Base-by-base conservation (phyloP, 2,113 vertebrate species). In the Damaliscus lunatus region DNA sequence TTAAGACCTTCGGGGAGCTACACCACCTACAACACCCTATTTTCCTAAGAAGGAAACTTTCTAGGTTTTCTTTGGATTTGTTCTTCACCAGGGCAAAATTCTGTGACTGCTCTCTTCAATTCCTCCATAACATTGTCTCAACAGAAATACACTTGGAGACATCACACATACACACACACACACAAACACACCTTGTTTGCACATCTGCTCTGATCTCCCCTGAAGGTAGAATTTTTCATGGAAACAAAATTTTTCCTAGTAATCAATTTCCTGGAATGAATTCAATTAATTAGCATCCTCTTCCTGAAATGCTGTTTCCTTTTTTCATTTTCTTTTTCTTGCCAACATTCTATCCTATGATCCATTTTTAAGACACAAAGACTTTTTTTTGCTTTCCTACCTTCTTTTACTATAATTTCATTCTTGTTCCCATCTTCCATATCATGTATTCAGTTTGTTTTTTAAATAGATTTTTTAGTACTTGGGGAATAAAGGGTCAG, bases 401-500 rank as follows among this genome's bases (percentile, higher is more conserved):
- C 89, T 50, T n/a, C 77, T 89, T 84, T 96, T 89, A 60, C 10
- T 6, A 36, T 95, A 96, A 96, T 94, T 96, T 96, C 93, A 74
- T 84, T 80, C 80, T 87, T 85, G 17, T 52, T 93, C 93, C 87
- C 71, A 71, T 84, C 50, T 93, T 78, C 29, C 27, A 89, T 31
- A 89, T 59, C 50, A 53, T 29, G 25, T 48, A 92, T 85, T 94
- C 31, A 6, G 23, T 96, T 98, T 97, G 95, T 55, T 21, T 53
- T 94, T 97, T 94, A 96, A 97, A 93, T 95, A 94, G 57, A 52
- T 71, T 4, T 48, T 97, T 97, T 97, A 85, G 93, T 97, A 77
- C 90, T 62, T 91, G 53, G 93, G 95, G 88, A 96, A 90, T 97
- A 96, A 94, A 97, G 83, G 57, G 88, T 95, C 87, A 95, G 92